Evolutionary conservation across 1,140 invertebrate genomes (phyloP), one percentile per base, ranked within the genome.

Genomic region (Cardiocondyla obscurior): DNA sequence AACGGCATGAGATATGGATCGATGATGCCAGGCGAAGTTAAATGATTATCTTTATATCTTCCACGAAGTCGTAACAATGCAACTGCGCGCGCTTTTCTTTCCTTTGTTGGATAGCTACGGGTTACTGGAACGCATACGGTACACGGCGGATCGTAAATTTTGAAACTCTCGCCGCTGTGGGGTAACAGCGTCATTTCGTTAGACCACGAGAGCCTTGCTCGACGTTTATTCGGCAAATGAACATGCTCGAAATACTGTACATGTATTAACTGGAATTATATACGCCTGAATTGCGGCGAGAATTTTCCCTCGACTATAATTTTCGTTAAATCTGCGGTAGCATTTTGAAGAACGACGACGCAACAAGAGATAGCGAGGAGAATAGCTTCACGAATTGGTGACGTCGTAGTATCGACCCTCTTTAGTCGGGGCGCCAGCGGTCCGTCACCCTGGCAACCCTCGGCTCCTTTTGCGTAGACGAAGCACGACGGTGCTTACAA

Each of bases 381-480:
- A 28, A 30, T 42, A 25, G 49, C 44, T 67, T 58, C 10, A 79
- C 85, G 85, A 62, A 84, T 81, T 73, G 88, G 82, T 88, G 88
- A 87, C 89, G 89, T 53, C 69, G 83, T 88, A 69, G 88, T 90
- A 90, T 90, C 89, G 89, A 90, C 89, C 88, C 86, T 89, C 36
- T 57, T n/a, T 51, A 69, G 51, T 62, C 69, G 77, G 77, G 82
- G 84, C 84, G 86, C 81, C 77, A 73, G 81, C 49, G 62, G 51
- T 33, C 57, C 87, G 90, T 91, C 86, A 90, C 88, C 87, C 84
- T 89, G 84, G 84, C 89, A 89, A 90, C 87, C 89, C 86, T 86
- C 88, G 84, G 74, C 79, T 90, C 83, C 88, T 89, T 88, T 89
- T 87, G 82, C 86, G 81, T 86, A 87, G 74, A 53, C 79, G 67